A percentile compares a stretch with the other conserved stretches of the same genome.
Evolutionary conservation across 2,797 vertebrate species (phyloP).

Genomic region (Acropternis orthonyx): DNA sequence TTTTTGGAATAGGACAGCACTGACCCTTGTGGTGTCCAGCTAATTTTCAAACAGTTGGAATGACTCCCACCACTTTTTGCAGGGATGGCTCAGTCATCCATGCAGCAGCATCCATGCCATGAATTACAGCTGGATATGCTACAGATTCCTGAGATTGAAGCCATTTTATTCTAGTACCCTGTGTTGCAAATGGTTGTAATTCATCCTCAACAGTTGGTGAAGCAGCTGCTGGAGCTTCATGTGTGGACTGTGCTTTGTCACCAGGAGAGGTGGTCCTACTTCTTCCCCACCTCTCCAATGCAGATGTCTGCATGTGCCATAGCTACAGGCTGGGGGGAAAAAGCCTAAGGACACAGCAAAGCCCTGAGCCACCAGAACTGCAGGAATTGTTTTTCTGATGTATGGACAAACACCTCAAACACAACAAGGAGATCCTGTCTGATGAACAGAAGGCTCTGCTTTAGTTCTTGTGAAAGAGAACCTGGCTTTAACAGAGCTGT

Average conservation of each 20-base stretch:
- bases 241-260: not conserved
- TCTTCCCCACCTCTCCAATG: not conserved
- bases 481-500: accelerated
- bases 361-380: too few relatives aligned
- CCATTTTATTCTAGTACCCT: not conserved
- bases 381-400: not conserved
- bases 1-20: not conserved
- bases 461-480: not conserved
- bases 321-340: not conserved
- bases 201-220: not conserved
- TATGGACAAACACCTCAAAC: not conserved
- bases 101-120: not conserved
- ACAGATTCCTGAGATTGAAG: not conserved
- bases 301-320: not conserved
- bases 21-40: not conserved
- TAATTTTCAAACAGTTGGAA: not conserved
- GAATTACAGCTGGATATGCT: not conserved
- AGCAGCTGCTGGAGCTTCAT: not conserved
- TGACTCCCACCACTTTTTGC: not conserved
- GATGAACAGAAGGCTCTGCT: not conserved
- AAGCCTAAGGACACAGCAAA: not conserved
- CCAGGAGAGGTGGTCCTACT: not conserved
- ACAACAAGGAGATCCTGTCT: not conserved
- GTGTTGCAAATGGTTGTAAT: not conserved
- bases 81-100: not conserved